Conservation (phyloP, 2,888 invertebrate genomes). For the Hybos culiciformis region DNA sequence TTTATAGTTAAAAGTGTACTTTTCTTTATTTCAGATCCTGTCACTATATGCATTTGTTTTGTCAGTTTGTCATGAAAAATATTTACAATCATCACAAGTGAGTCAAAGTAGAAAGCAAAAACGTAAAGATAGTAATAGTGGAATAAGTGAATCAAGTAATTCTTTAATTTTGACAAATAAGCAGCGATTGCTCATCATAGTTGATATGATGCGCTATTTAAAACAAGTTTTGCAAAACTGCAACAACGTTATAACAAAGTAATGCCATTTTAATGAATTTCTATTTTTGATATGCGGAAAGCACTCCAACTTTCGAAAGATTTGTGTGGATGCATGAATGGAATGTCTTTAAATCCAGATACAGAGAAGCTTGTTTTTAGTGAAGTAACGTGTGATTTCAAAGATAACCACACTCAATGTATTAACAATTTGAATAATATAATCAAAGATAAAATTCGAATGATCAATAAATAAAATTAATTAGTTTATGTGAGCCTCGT, state of each 20-base stretch:
- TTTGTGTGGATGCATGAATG: slow-evolving; percentile 31
- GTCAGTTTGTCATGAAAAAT: slow-evolving; percentile 30
- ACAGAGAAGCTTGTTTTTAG: slow-evolving; percentile 29
- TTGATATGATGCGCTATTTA: slow-evolving; percentile 30
- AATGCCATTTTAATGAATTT: too few species aligned
- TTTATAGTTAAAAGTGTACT: background rate
- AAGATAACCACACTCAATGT: slow-evolving; percentile 31
- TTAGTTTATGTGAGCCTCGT: background rate
- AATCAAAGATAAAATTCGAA: slow-evolving; percentile 34
- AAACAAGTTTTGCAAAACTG: slow-evolving; percentile 30
- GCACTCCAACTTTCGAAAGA: slow-evolving; percentile 26
- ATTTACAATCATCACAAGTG: slow-evolving; percentile 20
- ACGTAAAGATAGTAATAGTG: slow-evolving; percentile 19
- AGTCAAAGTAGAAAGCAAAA: slow-evolving; percentile 22
- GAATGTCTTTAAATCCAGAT: slow-evolving; percentile 33
- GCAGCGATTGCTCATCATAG: slow-evolving; percentile 28
- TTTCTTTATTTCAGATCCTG: slow-evolving; percentile 24
- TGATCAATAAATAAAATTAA: slow-evolving; percentile 31
- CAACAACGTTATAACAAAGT: background rate
- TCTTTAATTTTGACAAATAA: slow-evolving; percentile 26
- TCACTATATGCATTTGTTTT: slow-evolving; percentile 33
- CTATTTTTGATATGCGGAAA: slow-evolving; percentile 29
- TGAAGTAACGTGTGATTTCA: slow-evolving; percentile 30
- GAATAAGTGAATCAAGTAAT: slow-evolving; percentile 14
- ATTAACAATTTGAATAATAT: slow-evolving; percentile 30